phyloP scores from a whole-genome alignment of 1,140 invertebrate species.

The Hycleus phaleratus region DNA sequence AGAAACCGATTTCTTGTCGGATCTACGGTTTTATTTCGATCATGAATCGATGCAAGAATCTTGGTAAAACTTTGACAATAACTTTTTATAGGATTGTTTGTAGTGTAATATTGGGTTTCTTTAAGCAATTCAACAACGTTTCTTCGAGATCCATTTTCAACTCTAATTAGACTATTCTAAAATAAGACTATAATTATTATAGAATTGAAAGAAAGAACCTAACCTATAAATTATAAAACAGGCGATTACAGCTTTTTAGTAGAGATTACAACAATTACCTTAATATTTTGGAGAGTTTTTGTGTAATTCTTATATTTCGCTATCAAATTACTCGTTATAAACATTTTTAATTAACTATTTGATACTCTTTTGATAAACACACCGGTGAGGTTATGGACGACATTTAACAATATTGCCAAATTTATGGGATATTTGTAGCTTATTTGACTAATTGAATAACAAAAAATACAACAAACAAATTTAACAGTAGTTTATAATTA shows the following conservation, averaged over 20 bases:
- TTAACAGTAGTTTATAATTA: too few relatives aligned
- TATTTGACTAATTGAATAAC: too few relatives aligned
- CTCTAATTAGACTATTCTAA: neutral
- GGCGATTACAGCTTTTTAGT: neutral
- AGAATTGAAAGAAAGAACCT: neutral
- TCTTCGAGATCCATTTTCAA: neutral
- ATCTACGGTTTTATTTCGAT: conserved; percentile 1
- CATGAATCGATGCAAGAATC: neutral
- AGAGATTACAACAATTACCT: neutral
- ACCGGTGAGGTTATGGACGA: too few relatives aligned
- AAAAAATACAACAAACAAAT: too few relatives aligned
- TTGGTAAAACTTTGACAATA: neutral
- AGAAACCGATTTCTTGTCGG: conserved; percentile 1
- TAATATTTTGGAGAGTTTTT: neutral
- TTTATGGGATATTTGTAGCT: too few relatives aligned
- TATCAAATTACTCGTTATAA: conserved; percentile 1
- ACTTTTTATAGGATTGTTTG: neutral
- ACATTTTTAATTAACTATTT: too few relatives aligned
- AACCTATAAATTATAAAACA: conserved; percentile 2
- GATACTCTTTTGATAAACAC: too few relatives aligned
- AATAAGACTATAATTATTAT: neutral
- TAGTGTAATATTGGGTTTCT: neutral
- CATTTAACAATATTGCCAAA: too few relatives aligned
- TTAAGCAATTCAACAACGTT: neutral
- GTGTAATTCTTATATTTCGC: conserved; percentile 1